Base-by-base conservation (phyloP, 1,140 invertebrate species). In the Bradysia coprophila region DNA sequence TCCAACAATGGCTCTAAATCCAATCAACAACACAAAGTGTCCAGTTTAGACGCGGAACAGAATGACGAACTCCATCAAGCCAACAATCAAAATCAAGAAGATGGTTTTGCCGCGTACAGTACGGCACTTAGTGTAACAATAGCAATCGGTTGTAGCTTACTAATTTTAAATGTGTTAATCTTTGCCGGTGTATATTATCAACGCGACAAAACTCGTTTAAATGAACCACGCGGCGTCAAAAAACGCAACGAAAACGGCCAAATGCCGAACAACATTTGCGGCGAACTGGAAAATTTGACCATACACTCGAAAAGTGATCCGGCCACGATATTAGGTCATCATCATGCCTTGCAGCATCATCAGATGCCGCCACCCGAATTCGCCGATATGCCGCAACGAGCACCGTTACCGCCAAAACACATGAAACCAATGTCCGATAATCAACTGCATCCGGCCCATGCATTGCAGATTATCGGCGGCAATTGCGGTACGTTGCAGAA, bases 151-250 rank as follows among this genome's bases (percentile, higher is more conserved):
- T 90, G 87, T 50, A 87, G 82, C 3, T 60, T 94, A 19, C 67
- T 94, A 13, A 82, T 93, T 46, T 63, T 94, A 6, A 94, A 94
- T 55, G 81, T 93, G 1, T 65, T 95, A 10, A 88, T 95, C 49
- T 93, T 94, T 54, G 87, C 87, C 23, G 89, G 88, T 2, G 85
- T 94, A 0, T 94, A 91, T 51, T 93, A 93, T 57, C 88, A 93
- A 54, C 67, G 87, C 11, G 87, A 93, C 53, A 88, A 89, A 55
- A 76, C 79, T 15, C 67, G 79, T 46, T 67, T 79, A 51, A 75
- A 73, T 46, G 73, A 61, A 64, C 44, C 71, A 62, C 59, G 69
- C 51, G 33, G 64, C 45, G 67, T 74, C 23, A 82, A 81, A 50
- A 81, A 85, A 50, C 67, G 80, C 1, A 78, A 79, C 37, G 80